Base-by-base conservation (phyloP, 2,113 vertebrate species). In the Bostrychus sinensis region DNA sequence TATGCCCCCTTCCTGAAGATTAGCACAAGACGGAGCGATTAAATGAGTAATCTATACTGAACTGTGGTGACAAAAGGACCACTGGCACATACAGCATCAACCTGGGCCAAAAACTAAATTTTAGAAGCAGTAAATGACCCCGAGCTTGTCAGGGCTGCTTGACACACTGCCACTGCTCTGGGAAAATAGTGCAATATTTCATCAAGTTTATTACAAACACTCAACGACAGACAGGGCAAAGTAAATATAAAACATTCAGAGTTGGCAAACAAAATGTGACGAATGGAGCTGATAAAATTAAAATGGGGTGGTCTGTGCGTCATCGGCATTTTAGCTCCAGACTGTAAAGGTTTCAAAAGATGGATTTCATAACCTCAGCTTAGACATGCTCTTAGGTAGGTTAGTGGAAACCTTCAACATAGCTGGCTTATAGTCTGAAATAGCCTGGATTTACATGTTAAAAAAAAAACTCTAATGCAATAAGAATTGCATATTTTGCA, bases 1-100 rank as follows among this genome's bases (percentile, higher is more conserved):
- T 82, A 72, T 78, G 78, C 85, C 70, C 68, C 36, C 58, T 25
- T 63, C 22, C 23, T 17, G 55, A 60, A 58, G 59, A 66, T 61
- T 70, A 59, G 22, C 66, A 70, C 66, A 61, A 41, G 22, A 64
- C n/a, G 60, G 22, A 50, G 50, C 46, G 38, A 70, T 75, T 71
- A 57, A 28, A 67, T 62, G 66, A 59, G 72, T 62, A 82, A 80
- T 66, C 76, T 69, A 66, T 69, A 76, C 46, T 38, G 76, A 61
- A 78, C 86, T 80, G 78, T 46, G 61, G 75, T 68, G 72, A 77
- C 76, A 82, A n/a, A n/a, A 82, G 74, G 75, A 43, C 62, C 58
- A 26, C 23, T 68, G 75, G 56, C 34, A 45, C 48, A 66, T 38
- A 74, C 2, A 0, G 26, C 1, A 34, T 32, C 10, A 14, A 17